Base-by-base conservation (phyloP, 1,140 invertebrate species). In the Palaemon carinicauda region DNA sequence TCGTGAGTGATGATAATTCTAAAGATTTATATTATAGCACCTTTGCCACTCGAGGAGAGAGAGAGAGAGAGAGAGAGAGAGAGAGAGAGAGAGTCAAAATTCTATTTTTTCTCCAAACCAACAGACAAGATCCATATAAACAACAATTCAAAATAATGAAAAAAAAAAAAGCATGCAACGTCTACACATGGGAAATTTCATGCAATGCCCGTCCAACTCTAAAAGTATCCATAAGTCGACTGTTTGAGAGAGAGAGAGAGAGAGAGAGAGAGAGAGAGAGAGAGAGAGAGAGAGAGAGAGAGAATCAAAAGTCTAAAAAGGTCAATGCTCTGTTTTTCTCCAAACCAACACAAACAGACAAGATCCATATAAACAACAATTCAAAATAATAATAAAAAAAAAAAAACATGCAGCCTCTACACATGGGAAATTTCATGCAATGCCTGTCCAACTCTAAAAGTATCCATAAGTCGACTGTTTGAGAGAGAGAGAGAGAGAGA, bases 31-130 rank as follows among this genome's bases (percentile, higher is more conserved):
- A 73, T 33, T 29, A 27, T 4, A 29, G 29, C 29, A 17, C 27
- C 14, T 41, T 24, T 15, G 24, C 19, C 69, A 29, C 69, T 73
- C n/a, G n/a, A n/a, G n/a, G 69, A 73, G 69, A 73, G 69, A 73
- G 69, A 73, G 69, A 73, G 69, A 73, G 69, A 73, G 69, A 73
- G 69, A 73, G 69, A 73, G 69, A 73, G 69, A 73, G 69, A 73
- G 69, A 73, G 69, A 73, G 69, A 73, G 69, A 29, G n/a, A n/a
- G n/a, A n/a, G n/a, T n/a, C n/a, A n/a, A n/a, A n/a, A n/a, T n/a
- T n/a, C n/a, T n/a, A n/a, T n/a, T 29, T 29, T 14, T 41, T 41
- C 24, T 24, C 24, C 29, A 21, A 19, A 65, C 56, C 56, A 15
- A 41, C 27, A 15, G 69, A 27, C 24, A 73, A 80, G 33, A 65